Percentiles rank a stretch among this genome's conserved stretches.
Evolutionary conservation across 2,888 invertebrate genomes (phyloP).

Genomic region (Cantharis rustica): DNA sequence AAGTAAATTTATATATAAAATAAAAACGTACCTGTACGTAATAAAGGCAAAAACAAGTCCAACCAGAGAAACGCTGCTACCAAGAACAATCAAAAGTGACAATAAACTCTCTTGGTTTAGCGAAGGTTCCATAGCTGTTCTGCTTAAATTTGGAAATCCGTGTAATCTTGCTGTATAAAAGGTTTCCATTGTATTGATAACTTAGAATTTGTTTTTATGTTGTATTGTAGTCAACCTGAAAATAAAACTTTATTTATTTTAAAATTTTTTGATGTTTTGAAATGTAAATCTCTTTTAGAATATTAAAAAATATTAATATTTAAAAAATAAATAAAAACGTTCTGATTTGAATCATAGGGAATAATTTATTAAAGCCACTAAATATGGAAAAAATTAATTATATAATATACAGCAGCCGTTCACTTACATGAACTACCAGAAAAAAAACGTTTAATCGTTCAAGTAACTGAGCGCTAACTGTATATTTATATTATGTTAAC

Average conservation of each 20-base stretch:
- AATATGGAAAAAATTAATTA: too few species aligned
- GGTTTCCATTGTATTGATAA: constrained; percentile 54
- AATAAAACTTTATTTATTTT: background rate
- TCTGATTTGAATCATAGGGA: too few species aligned
- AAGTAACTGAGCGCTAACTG: too few species aligned
- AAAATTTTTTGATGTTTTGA: background rate
- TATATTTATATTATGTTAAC: too few species aligned
- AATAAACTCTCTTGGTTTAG: constrained; percentile 64
- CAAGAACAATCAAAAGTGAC: constrained; percentile 67
- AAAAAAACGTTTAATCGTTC: too few species aligned
- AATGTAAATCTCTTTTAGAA: too few species aligned
- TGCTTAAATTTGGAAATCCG: constrained; percentile 55
- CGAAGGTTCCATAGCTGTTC: constrained; percentile 45
- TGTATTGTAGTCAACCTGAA: background rate
- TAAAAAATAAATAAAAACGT: too few species aligned
- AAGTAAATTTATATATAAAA: background rate
- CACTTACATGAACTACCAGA: too few species aligned
- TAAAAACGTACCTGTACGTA: constrained; percentile 65
- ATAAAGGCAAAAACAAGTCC: constrained; percentile 72
- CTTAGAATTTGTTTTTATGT: background rate
- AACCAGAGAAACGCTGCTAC: constrained; percentile 69
- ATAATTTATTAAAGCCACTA: too few species aligned
- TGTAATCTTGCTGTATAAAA: constrained; percentile 58
- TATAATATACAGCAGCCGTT: too few species aligned
- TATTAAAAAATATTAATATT: too few species aligned